A percentile compares a stretch with the other conserved stretches of the same genome.
These are phyloP conservation scores for Phrixothrix hirtus DNA, from an alignment of 2,888 invertebrate species.

Conservation along the genomic window DNA sequence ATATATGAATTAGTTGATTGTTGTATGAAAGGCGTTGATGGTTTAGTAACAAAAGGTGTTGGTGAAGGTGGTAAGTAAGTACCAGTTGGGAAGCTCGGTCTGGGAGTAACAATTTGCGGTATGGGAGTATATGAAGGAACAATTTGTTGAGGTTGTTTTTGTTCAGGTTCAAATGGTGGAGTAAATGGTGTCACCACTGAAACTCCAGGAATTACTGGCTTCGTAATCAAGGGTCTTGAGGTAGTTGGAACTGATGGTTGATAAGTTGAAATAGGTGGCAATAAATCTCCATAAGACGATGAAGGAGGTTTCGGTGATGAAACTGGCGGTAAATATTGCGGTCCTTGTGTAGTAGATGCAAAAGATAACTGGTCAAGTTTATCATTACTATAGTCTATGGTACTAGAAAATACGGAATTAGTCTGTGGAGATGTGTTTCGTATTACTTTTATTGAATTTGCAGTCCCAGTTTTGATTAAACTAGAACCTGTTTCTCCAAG, in stretches of 20 bases:
- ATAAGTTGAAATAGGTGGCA: slow-evolving; percentile 20
- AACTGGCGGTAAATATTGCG: slow-evolving; percentile 52
- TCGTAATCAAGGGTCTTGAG: slow-evolving; percentile 17
- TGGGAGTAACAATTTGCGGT: slow-evolving; percentile 1
- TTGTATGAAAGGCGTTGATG: not conserved
- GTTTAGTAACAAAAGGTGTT: not conserved
- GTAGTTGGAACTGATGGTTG: slow-evolving; percentile 22
- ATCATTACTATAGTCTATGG: slow-evolving; percentile 48
- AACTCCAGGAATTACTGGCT: slow-evolving; percentile 11
- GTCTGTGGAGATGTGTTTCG: slow-evolving; percentile 44
- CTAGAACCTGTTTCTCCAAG: slow-evolving; percentile 46
- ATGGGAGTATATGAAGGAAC: slow-evolving; percentile 1
- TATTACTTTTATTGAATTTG: slow-evolving; percentile 45
- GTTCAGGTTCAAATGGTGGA: slow-evolving; percentile 20
- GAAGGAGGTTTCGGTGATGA: slow-evolving; percentile 25
- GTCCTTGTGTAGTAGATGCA: slow-evolving; percentile 49
- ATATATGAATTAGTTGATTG: not conserved
- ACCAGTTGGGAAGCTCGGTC: not conserved
- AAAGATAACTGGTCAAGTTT: slow-evolving; percentile 49
- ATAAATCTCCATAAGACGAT: slow-evolving; percentile 19
- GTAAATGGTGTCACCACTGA: slow-evolving; percentile 7
- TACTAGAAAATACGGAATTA: slow-evolving; percentile 42
- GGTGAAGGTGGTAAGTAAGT: slow-evolving; percentile 11
- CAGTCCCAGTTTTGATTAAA: slow-evolving; percentile 30
- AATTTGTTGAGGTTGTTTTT: not conserved